These are phyloP conservation scores for Chlorospingus semifuscus DNA, from an alignment of 2,797 vertebrate species.

Conservation along the genomic window DNA sequence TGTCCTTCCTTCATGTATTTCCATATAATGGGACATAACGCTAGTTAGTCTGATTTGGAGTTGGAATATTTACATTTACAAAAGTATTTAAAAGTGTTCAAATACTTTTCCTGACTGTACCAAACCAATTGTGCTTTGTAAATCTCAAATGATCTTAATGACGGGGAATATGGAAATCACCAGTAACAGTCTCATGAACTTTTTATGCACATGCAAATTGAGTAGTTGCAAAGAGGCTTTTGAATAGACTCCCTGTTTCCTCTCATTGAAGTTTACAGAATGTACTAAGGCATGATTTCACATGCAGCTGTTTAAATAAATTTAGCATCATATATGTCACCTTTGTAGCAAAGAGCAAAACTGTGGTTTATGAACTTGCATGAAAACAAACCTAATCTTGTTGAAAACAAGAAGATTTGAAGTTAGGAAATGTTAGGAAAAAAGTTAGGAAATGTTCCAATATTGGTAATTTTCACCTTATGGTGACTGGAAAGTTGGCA, in stretches of 20 bases:
- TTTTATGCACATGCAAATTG: neutral
- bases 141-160: neutral
- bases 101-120: neutral
- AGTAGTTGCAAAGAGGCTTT: neutral
- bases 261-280: neutral
- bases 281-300: neutral
- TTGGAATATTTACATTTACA: neutral
- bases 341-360: neutral
- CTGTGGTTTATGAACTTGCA: neutral
- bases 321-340: neutral
- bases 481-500: neutral
- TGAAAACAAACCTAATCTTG: neutral
- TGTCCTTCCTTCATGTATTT: neutral
- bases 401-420: neutral
- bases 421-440: neutral
- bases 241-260: neutral
- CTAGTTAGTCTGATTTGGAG: neutral
- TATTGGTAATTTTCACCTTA: neutral
- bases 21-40: neutral
- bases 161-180: neutral
- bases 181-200: neutral
- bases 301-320: constrained; percentile 30
- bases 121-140: neutral
- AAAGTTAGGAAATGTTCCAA: neutral
- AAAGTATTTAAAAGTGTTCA: neutral